Evolutionary conservation across 2,113 vertebrate species (phyloP).

Genomic region (Strix aluco): DNA sequence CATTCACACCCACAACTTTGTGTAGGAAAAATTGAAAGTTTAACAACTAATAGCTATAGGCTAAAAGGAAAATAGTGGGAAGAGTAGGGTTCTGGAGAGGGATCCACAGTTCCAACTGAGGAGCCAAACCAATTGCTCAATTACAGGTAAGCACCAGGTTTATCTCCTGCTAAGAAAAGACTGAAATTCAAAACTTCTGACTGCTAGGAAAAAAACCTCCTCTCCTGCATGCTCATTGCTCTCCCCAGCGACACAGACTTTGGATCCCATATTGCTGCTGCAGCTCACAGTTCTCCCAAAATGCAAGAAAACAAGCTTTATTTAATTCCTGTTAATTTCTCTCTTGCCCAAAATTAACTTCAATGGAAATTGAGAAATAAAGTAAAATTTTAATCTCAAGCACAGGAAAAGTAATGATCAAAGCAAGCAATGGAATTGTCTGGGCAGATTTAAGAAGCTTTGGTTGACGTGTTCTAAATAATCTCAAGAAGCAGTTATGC

Average conservation of each 20-base stretch:
- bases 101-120: neutral
- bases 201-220: neutral
- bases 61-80: neutral
- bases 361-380: neutral
- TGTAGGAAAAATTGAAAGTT: neutral
- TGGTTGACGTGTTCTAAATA: neutral
- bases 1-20: neutral
- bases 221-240: neutral
- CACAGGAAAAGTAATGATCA: neutral
- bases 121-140: neutral
- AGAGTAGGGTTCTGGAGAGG: neutral
- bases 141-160: neutral
- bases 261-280: neutral
- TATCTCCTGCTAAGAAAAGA: neutral
- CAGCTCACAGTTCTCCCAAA: neutral
- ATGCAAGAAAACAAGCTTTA: neutral
- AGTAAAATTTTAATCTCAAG: neutral
- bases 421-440: neutral
- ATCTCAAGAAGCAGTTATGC: neutral
- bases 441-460: neutral
- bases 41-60: neutral
- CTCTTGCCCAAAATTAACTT: neutral
- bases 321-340: neutral
- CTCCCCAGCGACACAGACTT: neutral
- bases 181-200: neutral